phyloP scores from a whole-genome alignment of 2,888 invertebrate genomes.

The Agriotes lineatus region DNA sequence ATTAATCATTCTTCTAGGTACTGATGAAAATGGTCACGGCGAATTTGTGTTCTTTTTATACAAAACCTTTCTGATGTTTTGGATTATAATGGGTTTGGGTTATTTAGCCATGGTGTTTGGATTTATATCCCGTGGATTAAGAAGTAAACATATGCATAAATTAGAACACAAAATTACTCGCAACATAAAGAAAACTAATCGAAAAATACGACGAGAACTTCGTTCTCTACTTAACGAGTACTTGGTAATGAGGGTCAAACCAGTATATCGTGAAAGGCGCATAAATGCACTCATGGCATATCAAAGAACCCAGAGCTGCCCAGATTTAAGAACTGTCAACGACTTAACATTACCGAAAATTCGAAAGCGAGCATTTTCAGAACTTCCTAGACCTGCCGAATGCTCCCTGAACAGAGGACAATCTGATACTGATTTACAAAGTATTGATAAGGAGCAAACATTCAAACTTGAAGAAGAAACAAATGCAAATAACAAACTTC shows the following conservation, averaged over 20 bases:
- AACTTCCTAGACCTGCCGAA: constrained; percentile 60
- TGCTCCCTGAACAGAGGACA: constrained; percentile 71
- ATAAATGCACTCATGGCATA: constrained; percentile 62
- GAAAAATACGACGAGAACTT: constrained; percentile 74
- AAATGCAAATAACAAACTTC: constrained; percentile 80
- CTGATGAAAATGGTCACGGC: constrained; percentile 66
- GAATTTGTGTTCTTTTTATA: constrained; percentile 77
- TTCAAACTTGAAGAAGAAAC: constrained; percentile 72
- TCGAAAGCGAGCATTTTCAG: constrained; percentile 73
- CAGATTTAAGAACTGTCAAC: constrained; percentile 72
- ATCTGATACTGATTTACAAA: constrained; percentile 83
- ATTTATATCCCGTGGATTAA: constrained; percentile 83
- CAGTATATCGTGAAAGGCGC: constrained; percentile 76
- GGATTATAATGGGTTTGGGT: constrained; percentile 93
- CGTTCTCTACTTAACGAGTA: constrained; percentile 71
- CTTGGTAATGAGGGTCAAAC: constrained; percentile 82
- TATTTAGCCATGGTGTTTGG: constrained; percentile 92
- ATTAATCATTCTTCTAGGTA: constrained; percentile 51
- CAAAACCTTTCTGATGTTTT: constrained; percentile 84
- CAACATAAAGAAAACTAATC: constrained; percentile 84
- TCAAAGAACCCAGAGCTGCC: constrained; percentile 77
- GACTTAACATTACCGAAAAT: background rate
- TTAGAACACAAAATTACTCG: constrained; percentile 82
- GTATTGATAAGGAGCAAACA: constrained; percentile 83
- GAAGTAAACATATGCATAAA: constrained; percentile 79